Evolutionary conservation across 2,888 invertebrate species (phyloP).

Genomic region (Leucophenga montana): DNA sequence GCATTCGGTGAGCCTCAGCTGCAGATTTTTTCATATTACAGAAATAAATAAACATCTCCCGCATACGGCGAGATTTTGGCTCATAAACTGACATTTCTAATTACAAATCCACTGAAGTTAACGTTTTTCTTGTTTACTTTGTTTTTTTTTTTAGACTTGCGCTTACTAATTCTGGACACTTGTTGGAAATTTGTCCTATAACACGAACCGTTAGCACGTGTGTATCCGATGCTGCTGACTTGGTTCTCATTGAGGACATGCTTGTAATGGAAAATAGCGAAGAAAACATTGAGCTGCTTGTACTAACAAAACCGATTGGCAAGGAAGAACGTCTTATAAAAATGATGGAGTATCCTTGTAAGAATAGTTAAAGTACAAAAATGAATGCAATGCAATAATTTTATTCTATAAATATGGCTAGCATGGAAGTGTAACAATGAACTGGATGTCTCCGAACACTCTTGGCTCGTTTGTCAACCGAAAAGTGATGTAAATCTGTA

Average conservation of each 20-base stretch:
- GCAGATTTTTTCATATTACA: no score
- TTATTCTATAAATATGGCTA: slow-evolving; percentile 37
- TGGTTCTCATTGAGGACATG: slow-evolving; percentile 65
- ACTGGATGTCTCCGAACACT: slow-evolving; percentile 59
- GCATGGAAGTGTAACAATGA: slow-evolving; percentile 69
- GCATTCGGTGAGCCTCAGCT: no score
- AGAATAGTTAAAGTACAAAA: slow-evolving; percentile 26
- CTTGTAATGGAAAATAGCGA: slow-evolving; percentile 68
- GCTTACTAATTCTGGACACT: slow-evolving; percentile 64
- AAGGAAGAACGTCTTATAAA: slow-evolving; percentile 57
- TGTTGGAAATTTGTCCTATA: slow-evolving; percentile 69
- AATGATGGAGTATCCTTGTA: slow-evolving; percentile 71
- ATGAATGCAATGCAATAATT: no score
- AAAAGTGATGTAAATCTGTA: slow-evolving; percentile 71
- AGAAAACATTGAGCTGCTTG: slow-evolving; percentile 66
- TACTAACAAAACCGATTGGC: slow-evolving; percentile 60
- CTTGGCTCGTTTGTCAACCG: slow-evolving; percentile 71
- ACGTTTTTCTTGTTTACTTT: no score
- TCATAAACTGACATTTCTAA: no score
- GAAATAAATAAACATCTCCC: no score
- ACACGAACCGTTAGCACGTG: slow-evolving; percentile 58
- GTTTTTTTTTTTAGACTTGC: slow-evolving; percentile 52
- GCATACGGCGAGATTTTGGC: no score
- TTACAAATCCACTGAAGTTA: no score
- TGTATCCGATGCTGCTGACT: slow-evolving; percentile 29